Evolutionary conservation across 2,113 vertebrate species (phyloP).

Genomic region (Myodes glareolus): DNA sequence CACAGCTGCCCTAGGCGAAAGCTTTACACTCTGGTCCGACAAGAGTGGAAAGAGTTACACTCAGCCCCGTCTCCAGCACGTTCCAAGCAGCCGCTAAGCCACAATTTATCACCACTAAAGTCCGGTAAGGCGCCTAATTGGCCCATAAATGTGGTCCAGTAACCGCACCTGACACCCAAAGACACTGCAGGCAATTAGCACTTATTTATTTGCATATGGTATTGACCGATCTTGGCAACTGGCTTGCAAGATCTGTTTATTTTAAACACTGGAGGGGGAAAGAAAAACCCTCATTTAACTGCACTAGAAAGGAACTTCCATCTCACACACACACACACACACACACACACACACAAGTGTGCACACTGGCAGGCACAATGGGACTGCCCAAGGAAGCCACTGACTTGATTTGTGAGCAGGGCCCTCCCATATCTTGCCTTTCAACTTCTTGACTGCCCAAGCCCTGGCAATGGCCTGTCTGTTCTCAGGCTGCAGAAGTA

Average conservation of each 20-base stretch:
- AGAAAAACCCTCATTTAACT: not conserved
- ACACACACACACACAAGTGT: accelerated
- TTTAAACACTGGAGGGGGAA: slow-evolving; percentile 15
- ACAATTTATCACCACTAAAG: slow-evolving; percentile 66
- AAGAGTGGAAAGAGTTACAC: not conserved
- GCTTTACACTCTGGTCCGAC: not conserved
- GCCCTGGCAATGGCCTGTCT: not conserved
- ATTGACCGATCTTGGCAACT: not conserved
- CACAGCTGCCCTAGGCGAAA: not conserved
- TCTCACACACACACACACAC: accelerated
- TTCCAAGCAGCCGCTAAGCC: slow-evolving; percentile 39
- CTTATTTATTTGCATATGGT: slow-evolving; percentile 82
- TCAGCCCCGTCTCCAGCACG: not conserved
- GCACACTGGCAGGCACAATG: not conserved
- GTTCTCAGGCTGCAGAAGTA: not conserved
- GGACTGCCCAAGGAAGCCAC: not conserved
- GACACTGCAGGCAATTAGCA: slow-evolving; percentile 83
- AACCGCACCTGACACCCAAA: slow-evolving; percentile 36
- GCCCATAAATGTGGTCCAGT: slow-evolving; percentile 84
- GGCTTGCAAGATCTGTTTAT: slow-evolving; percentile 31
- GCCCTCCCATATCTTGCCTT: not conserved
- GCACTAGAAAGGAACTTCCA: not conserved
- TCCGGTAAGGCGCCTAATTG: slow-evolving; percentile 85
- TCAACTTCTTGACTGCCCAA: not conserved
- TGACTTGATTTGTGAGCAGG: accelerated